A percentile compares a stretch with the other conserved stretches of the same genome.
These are phyloP conservation scores for Pomacea canaliculata DNA, from an alignment of 2,888 invertebrate genomes.

Conservation along the genomic window DNA sequence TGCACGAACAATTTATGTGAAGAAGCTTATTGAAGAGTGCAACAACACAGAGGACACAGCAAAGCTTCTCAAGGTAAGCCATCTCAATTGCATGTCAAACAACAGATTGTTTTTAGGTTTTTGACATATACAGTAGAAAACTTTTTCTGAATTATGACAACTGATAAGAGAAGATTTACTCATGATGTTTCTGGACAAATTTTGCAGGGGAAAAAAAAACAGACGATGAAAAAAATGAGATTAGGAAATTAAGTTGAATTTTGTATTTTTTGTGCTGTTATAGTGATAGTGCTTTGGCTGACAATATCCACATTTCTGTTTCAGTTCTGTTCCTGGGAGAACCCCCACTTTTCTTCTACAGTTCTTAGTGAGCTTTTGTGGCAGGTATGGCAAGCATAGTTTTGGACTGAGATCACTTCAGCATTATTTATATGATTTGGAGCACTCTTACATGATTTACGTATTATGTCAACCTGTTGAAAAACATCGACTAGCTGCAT, in stretches of 20 bases:
- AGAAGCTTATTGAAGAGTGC: constrained; percentile 94
- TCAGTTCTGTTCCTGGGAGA: constrained; percentile 97
- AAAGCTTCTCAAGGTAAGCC: constrained; percentile 77
- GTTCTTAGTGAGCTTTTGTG: constrained; percentile 91
- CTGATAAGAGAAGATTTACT: too few relatives aligned
- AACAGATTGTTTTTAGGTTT: not conserved
- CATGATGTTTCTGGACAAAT: too few relatives aligned
- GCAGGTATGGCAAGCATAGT: constrained; percentile 69
- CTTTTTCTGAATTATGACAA: not conserved
- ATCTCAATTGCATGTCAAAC: not conserved
- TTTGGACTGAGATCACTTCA: too few relatives aligned
- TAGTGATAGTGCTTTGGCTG: too few relatives aligned
- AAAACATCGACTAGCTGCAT: too few relatives aligned
- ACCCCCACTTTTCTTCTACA: constrained; percentile 90
- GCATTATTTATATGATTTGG: too few relatives aligned
- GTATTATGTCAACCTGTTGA: too few relatives aligned
- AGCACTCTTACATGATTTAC: too few relatives aligned
- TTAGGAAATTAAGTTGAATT: not conserved
- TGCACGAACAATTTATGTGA: constrained; percentile 83
- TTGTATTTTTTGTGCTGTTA: not conserved
- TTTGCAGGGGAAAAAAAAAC: too few relatives aligned
- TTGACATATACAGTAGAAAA: not conserved
- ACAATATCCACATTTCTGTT: constrained; percentile 29
- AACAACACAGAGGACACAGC: constrained; percentile 92
- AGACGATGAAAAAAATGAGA: too few relatives aligned